These are phyloP conservation scores for Pristionchus maxplancki DNA, from an alignment of 2,888 invertebrate genomes.

Conservation along the genomic window DNA sequence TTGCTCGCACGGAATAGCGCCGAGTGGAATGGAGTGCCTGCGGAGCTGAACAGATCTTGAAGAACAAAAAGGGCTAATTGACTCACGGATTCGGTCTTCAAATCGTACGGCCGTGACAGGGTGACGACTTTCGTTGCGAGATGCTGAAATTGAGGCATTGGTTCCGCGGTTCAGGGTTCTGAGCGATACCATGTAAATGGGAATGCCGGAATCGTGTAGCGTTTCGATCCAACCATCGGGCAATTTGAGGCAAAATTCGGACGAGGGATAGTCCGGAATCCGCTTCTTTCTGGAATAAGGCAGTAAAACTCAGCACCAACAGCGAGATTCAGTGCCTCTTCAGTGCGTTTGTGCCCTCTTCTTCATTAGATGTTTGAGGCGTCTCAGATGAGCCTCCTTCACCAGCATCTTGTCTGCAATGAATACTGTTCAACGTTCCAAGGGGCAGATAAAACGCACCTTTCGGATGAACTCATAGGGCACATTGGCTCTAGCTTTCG, in stretches of 20 bases:
- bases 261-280: neutral
- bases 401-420: neutral
- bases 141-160: neutral
- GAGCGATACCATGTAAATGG: neutral
- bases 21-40: neutral
- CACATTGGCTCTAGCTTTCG: neutral
- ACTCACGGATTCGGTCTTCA: slow-evolving; percentile 11
- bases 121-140: neutral
- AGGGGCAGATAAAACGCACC: neutral
- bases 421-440: neutral
- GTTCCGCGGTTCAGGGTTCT: too few species aligned
- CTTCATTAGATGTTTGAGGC: neutral
- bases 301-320: too few species aligned
- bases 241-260: neutral
- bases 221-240: neutral
- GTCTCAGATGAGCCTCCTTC: neutral
- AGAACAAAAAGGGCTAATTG: neutral
- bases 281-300: neutral
- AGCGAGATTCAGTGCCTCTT: too few species aligned
- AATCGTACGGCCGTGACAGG: neutral
- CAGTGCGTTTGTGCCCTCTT: neutral
- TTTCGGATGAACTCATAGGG: neutral
- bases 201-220: slow-evolving; percentile 11
- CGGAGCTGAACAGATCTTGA: neutral
- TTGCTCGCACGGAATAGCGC: slow-evolving; percentile 9